phyloP scores from a whole-genome alignment of 64 coral and sea anemone species.

The Actinia equina region DNA sequence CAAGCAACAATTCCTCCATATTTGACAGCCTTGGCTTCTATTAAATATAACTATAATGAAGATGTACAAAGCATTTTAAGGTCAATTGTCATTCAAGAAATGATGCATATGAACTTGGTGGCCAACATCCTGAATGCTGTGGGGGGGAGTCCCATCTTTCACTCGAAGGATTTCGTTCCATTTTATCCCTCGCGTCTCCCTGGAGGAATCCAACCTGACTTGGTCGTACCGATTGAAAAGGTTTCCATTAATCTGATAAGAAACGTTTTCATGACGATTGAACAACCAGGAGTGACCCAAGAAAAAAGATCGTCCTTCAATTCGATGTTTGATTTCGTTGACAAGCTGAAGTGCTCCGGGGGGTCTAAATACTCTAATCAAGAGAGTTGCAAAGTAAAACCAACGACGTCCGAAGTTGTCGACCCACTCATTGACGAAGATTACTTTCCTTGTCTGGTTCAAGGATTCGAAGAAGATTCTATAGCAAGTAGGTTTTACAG shows the following conservation, averaged over 20 bases:
- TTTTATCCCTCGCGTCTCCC: constrained; percentile 75
- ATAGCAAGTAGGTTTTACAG: neutral
- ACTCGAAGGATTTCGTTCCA: constrained; percentile 49
- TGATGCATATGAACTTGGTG: constrained; percentile 77
- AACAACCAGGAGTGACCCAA: constrained; percentile 48
- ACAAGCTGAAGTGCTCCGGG: neutral
- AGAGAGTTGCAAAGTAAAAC: neutral
- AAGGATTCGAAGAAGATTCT: neutral
- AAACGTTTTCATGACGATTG: constrained; percentile 89
- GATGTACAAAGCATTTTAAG: constrained; percentile 50
- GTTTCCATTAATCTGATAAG: constrained; percentile 66
- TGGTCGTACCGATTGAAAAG: constrained; percentile 81
- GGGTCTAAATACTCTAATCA: neutral
- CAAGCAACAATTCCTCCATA: constrained; percentile 83
- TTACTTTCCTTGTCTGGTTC: neutral
- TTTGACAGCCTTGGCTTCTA: constrained; percentile 64
- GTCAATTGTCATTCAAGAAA: constrained; percentile 65
- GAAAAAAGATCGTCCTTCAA: neutral
- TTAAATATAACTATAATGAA: constrained; percentile 51
- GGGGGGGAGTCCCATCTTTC: constrained; percentile 58
- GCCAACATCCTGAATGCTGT: constrained; percentile 82
- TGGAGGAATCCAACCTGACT: constrained; percentile 59
- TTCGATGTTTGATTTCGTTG: neutral
- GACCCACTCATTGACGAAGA: neutral
- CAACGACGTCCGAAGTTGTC: neutral